Evolutionary conservation across 2,797 vertebrate genomes (phyloP), one percentile per base, ranked within the genome.

Genomic region (Falco rusticolus): DNA sequence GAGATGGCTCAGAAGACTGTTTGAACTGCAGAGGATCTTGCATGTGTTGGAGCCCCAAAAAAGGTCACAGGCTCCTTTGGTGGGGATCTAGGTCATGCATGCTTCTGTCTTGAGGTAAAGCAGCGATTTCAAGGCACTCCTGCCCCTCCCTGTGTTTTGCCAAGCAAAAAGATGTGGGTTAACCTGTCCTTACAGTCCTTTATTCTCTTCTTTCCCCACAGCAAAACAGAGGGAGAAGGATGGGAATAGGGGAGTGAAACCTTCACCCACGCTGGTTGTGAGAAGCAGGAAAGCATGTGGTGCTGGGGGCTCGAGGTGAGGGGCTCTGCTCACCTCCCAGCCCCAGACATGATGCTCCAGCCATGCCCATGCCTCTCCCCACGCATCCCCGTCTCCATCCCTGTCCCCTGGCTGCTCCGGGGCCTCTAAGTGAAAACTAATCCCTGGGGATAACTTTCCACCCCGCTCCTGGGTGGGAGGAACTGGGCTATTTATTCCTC

Each of bases 401-500:
- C 61, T 8, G 13, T 91, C 16, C n/a, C 18, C 75, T 4, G 21
- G 68, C 78, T 93, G 92, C 89, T 94, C 69, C 31, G 2, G 26
- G 64, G 81, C 78, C 84, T 90, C 89, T 80, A 83, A 84, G 34
- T 86, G 91, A 89, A 87, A 96, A 82, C 51, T 48, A 66, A 90
- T 83, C 61, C 45, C 14, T 5, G 45, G 37, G 74, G 57, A 60
- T 87, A 82, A 89, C 47, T 94, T 93, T 90, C 82, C 4, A 1
- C 59, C 53, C 78, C 6, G 10, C 45, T 83, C 60, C 90, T 3
- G 14, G 50, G 56, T 63, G 94, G 83, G 94, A 92, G 82, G 88
- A 47, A 85, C 33, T 11, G 26, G 48, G 92, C 96, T 98, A 96
- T 98, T 98, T 97, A 94, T 95, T 95, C 82, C 90, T 75, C 13